Evolutionary conservation across 2,888 invertebrate genomes (phyloP).

Genomic region (Spodoptera littoralis): DNA sequence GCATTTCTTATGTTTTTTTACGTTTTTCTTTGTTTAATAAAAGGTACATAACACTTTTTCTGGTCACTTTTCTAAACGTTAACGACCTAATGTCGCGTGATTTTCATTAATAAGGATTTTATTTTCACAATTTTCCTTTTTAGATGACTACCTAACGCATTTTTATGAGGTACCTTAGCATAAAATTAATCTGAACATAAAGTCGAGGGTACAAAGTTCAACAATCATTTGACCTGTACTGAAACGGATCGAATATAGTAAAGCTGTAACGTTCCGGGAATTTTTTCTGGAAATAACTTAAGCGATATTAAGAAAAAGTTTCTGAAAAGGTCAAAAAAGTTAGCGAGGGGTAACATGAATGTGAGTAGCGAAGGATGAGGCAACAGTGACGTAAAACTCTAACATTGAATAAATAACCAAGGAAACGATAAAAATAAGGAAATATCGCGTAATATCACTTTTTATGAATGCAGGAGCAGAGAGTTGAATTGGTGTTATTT

Average conservation of each 20-base stretch:
- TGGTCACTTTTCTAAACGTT: constrained; percentile 46
- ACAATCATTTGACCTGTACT: too few relatives aligned
- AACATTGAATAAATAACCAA: background rate
- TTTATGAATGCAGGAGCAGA: too few relatives aligned
- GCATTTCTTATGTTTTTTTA: constrained; percentile 60
- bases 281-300: too few relatives aligned
- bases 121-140: constrained; percentile 20
- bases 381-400: background rate
- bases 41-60: constrained; percentile 29
- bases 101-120: constrained; percentile 45
- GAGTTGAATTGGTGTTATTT: too few relatives aligned
- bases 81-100: constrained; percentile 63
- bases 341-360: background rate
- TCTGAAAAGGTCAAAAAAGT: constrained; percentile 2
- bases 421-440: background rate
- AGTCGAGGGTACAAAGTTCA: constrained; percentile 9
- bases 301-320: background rate
- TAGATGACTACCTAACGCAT: constrained; percentile 28
- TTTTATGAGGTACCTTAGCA: constrained; percentile 30
- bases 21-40: constrained; percentile 55
- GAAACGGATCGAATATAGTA: too few relatives aligned
- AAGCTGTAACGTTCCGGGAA: too few relatives aligned
- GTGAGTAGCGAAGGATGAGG: background rate
- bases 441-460: background rate
- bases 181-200: constrained; percentile 20